Conservation (phyloP, 2,113 vertebrate species). For the Halcyon malimbica region DNA sequence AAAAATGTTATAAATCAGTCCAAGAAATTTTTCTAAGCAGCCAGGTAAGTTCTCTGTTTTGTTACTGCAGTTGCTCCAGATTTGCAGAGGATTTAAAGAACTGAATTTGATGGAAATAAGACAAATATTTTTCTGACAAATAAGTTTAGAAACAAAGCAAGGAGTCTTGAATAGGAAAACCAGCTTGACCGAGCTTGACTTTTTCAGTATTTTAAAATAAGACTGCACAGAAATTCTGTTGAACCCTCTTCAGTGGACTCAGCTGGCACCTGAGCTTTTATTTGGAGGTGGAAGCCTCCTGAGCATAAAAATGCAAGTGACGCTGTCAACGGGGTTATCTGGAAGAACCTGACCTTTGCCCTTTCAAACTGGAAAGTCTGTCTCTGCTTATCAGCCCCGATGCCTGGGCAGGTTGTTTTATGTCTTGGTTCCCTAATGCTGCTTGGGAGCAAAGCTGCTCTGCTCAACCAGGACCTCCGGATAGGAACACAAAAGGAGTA, state of each 20-base stretch:
- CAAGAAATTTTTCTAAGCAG: background rate
- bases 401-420: too few species aligned
- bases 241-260: background rate
- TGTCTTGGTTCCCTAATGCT: background rate
- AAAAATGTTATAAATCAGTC: background rate
- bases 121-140: background rate
- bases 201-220: background rate
- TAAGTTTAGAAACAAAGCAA: background rate
- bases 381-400: background rate
- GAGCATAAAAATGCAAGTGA: background rate
- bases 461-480: background rate
- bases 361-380: background rate
- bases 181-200: background rate
- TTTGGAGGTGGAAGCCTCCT: background rate
- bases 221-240: background rate
- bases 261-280: background rate
- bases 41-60: fast-evolving
- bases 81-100: background rate
- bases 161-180: background rate
- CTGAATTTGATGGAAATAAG: background rate
- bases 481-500: background rate
- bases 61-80: background rate
- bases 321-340: background rate
- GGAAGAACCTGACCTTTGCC: background rate
- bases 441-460: background rate